A percentile compares a stretch with the other conserved stretches of the same genome.
Conservation (phyloP, 1,140 invertebrate genomes). For the Drosophila busckii region DNA sequence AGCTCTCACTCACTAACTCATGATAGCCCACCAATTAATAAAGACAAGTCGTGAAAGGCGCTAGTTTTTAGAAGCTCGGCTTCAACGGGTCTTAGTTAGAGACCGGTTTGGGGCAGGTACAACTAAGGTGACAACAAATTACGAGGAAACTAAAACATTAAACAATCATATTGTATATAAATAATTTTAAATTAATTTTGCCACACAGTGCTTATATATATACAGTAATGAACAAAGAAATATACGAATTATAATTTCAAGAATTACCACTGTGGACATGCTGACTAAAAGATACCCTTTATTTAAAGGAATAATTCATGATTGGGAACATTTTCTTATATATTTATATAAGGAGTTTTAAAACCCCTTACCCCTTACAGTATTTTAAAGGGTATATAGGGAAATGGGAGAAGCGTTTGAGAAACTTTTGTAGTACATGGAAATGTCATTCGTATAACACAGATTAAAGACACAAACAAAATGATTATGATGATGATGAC, state of each 20-base stretch:
- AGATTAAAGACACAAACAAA: conserved; percentile 35
- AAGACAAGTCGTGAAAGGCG: background rate
- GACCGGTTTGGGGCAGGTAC: too few relatives aligned
- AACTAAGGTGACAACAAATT: conserved; percentile 43
- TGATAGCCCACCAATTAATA: too few relatives aligned
- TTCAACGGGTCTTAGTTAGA: conserved; percentile 6
- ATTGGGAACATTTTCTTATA: too few relatives aligned
- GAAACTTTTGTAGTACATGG: conserved; percentile 74
- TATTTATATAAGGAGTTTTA: too few relatives aligned
- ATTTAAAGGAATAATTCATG: background rate
- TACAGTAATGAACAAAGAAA: conserved; percentile 7
- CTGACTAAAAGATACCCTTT: conserved; percentile 2
- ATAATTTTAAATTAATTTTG: conserved; percentile 65
- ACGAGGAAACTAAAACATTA: conserved; percentile 72
- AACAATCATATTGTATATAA: too few relatives aligned
- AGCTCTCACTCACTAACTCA: too few relatives aligned
- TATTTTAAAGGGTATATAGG: conserved; percentile 22
- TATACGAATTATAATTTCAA: background rate
- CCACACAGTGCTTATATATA: conserved; percentile 48
- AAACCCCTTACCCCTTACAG: background rate
- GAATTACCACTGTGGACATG: too few relatives aligned
- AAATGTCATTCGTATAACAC: conserved; percentile 75
- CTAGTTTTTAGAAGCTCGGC: conserved; percentile 17
- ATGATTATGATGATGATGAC: conserved; percentile 13
- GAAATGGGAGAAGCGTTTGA: conserved; percentile 69